Conservation (phyloP, 2,113 vertebrate species). For the Centrocercus urophasianus region DNA sequence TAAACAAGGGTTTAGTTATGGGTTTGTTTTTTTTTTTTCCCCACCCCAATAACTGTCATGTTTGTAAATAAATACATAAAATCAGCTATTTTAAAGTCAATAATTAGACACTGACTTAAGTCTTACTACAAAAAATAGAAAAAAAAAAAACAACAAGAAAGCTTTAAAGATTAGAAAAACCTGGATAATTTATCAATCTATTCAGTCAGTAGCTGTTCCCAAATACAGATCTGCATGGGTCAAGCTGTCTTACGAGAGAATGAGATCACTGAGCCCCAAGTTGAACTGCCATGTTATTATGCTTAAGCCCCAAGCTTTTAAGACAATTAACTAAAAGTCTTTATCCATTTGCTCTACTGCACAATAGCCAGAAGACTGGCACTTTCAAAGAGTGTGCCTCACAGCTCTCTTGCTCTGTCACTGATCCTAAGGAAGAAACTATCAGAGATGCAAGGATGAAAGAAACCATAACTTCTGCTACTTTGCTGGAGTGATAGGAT, state of each 20-base stretch:
- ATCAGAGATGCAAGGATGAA: background rate
- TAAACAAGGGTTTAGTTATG: background rate
- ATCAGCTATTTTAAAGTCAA: background rate
- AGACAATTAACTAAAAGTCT: background rate
- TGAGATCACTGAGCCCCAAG: background rate
- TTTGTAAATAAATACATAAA: background rate
- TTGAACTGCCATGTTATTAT: background rate
- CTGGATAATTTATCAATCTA: background rate
- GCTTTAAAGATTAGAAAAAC: background rate
- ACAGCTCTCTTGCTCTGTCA: background rate
- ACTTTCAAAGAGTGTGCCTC: background rate
- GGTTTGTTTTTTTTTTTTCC: too few species aligned
- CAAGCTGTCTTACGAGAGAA: background rate
- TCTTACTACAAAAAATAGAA: background rate
- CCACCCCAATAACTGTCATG: rapidly evolving
- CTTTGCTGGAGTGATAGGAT: background rate
- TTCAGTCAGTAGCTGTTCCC: background rate
- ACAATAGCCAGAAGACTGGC: background rate
- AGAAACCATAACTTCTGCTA: background rate
- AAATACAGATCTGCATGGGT: background rate
- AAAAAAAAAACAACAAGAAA: background rate
- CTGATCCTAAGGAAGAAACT: background rate
- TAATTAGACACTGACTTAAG: background rate
- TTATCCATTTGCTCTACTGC: background rate
- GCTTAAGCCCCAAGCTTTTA: background rate